A percentile compares a stretch with the other conserved stretches of the same genome.
Conservation (phyloP, 2,888 invertebrate genomes). For the Carterocephalus palaemon region DNA sequence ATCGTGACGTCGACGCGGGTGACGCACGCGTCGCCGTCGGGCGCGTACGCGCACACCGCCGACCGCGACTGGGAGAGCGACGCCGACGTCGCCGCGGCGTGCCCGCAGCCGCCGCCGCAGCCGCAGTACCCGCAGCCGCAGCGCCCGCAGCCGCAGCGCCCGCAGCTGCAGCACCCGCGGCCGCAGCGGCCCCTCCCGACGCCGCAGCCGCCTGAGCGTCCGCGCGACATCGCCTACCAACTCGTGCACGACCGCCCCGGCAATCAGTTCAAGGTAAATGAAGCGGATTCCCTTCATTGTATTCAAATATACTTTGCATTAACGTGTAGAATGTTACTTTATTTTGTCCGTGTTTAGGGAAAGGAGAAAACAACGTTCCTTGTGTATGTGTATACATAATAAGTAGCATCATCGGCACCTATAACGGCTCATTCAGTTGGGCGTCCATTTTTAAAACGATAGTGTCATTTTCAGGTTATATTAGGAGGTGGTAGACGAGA, state of each 20-base stretch:
- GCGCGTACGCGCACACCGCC: constrained; percentile 80
- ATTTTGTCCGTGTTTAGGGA: too few relatives aligned
- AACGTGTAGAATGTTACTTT: too few relatives aligned
- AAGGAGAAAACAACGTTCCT: too few relatives aligned
- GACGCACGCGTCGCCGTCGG: constrained; percentile 88
- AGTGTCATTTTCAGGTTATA: constrained; percentile 75
- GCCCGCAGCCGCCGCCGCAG: constrained; percentile 81
- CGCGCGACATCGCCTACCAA: constrained; percentile 84
- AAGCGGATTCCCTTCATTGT: too few relatives aligned
- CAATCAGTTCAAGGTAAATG: constrained; percentile 82
- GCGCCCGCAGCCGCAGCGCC: constrained; percentile 80
- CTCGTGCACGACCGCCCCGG: constrained; percentile 82
- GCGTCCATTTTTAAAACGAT: too few relatives aligned
- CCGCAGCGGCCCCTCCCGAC: constrained; percentile 81
- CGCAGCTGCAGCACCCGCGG: constrained; percentile 81
- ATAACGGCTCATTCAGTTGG: too few relatives aligned
- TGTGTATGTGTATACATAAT: too few relatives aligned
- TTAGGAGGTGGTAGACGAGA: constrained; percentile 85
- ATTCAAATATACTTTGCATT: too few relatives aligned
- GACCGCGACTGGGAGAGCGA: constrained; percentile 87
- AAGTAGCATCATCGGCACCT: too few relatives aligned
- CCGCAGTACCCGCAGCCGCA: too few relatives aligned
- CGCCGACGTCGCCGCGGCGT: constrained; percentile 61
- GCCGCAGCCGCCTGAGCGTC: constrained; percentile 59
- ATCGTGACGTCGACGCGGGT: constrained; percentile 88